Evolutionary conservation across 2,113 vertebrate genomes (phyloP).

Genomic region (Nesoenas mayeri): DNA sequence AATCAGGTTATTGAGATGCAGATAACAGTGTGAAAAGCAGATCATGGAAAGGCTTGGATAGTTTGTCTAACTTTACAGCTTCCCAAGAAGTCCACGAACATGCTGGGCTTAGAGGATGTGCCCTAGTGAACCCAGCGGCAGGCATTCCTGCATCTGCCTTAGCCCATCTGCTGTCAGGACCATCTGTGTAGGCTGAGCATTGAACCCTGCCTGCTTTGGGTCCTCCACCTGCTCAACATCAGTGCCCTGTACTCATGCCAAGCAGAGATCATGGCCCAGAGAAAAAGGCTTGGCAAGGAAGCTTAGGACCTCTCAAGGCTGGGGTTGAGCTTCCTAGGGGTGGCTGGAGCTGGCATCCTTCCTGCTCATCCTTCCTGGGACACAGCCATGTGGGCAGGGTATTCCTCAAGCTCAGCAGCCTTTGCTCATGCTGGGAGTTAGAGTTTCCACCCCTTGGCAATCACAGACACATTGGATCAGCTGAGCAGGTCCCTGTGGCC

Average conservation of each 20-base stretch:
- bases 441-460: neutral
- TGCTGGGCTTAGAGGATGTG: neutral
- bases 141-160: conserved; percentile 25
- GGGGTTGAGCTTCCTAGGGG: conserved; percentile 30
- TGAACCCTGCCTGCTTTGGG: conserved; percentile 1
- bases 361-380: neutral
- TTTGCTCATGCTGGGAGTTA: neutral
- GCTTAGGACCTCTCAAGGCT: conserved; percentile 42
- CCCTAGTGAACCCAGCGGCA: conserved; percentile 24
- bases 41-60: neutral
- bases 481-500: neutral
- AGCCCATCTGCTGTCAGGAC: conserved; percentile 41
- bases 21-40: neutral
- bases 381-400: neutral
- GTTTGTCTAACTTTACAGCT: neutral
- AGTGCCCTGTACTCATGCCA: conserved; percentile 28
- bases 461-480: neutral
- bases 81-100: neutral
- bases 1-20: neutral
- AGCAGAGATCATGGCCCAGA: neutral
- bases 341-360: conserved; percentile 38
- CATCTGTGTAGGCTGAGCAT: conserved; percentile 28
- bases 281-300: conserved; percentile 36
- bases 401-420: neutral
- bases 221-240: conserved; percentile 43